Evolutionary conservation across 2,888 invertebrate genomes (phyloP), one percentile per base, ranked within the genome.

Genomic region (Sclerodermus sp.): DNA sequence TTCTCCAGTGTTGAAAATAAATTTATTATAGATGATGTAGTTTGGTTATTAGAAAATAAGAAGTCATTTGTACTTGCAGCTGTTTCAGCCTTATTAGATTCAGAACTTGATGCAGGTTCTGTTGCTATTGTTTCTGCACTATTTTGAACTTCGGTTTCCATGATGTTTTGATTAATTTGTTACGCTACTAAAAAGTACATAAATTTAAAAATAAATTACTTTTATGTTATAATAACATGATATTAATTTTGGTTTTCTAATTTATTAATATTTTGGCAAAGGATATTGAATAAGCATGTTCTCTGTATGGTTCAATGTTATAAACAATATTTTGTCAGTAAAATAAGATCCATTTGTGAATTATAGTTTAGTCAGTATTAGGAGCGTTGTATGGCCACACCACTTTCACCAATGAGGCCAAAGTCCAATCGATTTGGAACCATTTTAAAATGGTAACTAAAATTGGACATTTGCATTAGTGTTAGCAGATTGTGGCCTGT

Each of bases 401-500:
- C 75, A 69, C 75, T 74, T 75, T 68, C 75, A 74, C 74, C 75
- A 75, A 75, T 75, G 75, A 72, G 62, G 63, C 67, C 75, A 75
- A 75, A 75, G 75, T 75, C 75, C 75, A 75, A 74, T 73, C 74
- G 59, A 65, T 73, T 71, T 70, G 64, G 59, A 62, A 69, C 68
- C 68, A 67, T 60, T 64, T 58, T 50, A 51, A 61, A 59, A 54
- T 67, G 70, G 68, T 66, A 69, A 74, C 71, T 64, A 74, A 74
- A 75, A 74, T 74, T 75, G 74, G 74, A 75, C 75, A 75, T 74
- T 75, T 75, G 75, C 75, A 75, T 75, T 75, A 73, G 73, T 74
- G 75, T 73, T 70, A 75, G 75, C 74, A 74, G 74, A 69, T 58
- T 60, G 60, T 63, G 68, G 75, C 71, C 74, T 61, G 53, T 66